phyloP scores from a whole-genome alignment of 2,797 vertebrate species.

The Hyperoplus immaculatus region DNA sequence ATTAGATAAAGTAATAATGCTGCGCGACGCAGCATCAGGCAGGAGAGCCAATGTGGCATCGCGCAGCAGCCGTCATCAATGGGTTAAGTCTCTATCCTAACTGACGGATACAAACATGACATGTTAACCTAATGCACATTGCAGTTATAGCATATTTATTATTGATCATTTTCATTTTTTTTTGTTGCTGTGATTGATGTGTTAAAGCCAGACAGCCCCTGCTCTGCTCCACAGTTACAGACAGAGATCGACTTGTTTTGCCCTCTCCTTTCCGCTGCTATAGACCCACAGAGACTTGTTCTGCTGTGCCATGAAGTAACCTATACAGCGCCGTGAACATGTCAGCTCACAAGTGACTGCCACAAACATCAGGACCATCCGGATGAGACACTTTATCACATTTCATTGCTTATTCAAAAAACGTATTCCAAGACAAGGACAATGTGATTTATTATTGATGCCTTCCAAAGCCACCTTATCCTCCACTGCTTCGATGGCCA shows the following conservation, averaged over 20 bases:
- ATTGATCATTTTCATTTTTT: slow-evolving; percentile 8
- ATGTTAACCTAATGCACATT: not conserved
- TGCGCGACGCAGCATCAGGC: no score
- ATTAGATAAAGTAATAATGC: no score
- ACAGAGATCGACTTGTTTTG: slow-evolving; percentile 85
- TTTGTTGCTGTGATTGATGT: slow-evolving; percentile 7
- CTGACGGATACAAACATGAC: not conserved
- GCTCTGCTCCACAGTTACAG: slow-evolving; percentile 73
- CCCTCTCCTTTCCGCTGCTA: slow-evolving; percentile 80
- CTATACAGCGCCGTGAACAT: slow-evolving; percentile 77
- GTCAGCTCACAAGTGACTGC: slow-evolving; percentile 87
- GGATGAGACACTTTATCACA: slow-evolving; percentile 89
- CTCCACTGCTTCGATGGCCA: slow-evolving; percentile 72
- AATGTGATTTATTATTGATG: slow-evolving; percentile 89
- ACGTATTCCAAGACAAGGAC: slow-evolving; percentile 85
- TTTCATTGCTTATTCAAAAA: slow-evolving; percentile 88
- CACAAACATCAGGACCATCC: slow-evolving; percentile 86
- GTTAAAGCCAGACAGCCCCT: slow-evolving; percentile 50
- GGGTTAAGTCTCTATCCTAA: slow-evolving; percentile 27
- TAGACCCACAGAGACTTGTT: slow-evolving; percentile 82
- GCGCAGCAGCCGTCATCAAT: no score
- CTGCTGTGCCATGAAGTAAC: slow-evolving; percentile 82
- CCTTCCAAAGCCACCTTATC: slow-evolving; percentile 83
- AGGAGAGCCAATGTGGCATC: no score
- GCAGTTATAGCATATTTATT: not conserved